phyloP scores from a whole-genome alignment of 2,888 invertebrate genomes.

The Platypus cylindrus region DNA sequence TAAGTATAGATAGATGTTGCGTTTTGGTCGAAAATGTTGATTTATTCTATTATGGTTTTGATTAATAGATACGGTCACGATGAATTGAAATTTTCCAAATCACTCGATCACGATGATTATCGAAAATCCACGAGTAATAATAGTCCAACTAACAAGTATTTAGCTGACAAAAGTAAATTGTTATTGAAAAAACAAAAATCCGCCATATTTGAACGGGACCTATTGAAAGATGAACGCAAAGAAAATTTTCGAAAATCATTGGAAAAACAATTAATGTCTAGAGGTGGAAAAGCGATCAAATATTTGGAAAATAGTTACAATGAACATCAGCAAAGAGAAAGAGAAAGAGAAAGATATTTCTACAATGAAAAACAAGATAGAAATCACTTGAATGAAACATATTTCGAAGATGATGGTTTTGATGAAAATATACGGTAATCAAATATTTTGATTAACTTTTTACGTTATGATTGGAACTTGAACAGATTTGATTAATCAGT shows the following conservation, averaged over 20 bases:
- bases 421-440: constrained; percentile 26
- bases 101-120: constrained; percentile 37
- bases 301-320: constrained; percentile 13
- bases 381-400: too few relatives aligned
- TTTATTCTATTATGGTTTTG: too few relatives aligned
- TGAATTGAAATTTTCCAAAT: constrained; percentile 26
- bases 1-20: too few relatives aligned
- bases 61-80: constrained; percentile 11
- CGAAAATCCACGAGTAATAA: constrained; percentile 26
- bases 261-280: constrained; percentile 12
- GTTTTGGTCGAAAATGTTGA: too few relatives aligned
- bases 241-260: constrained; percentile 17
- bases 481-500: background rate
- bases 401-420: constrained; percentile 30
- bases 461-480: background rate
- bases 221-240: constrained; percentile 11
- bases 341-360: too few relatives aligned
- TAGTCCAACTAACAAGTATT: constrained; percentile 25
- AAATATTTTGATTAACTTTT: background rate
- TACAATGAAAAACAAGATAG: constrained; percentile 7
- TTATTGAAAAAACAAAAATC: constrained; percentile 26
- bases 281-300: constrained; percentile 8
- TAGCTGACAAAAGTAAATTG: constrained; percentile 23
- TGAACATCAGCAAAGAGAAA: too few relatives aligned
- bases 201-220: constrained; percentile 18